Conservation (phyloP, 2,113 vertebrate species). For the Mustela nigripes region DNA sequence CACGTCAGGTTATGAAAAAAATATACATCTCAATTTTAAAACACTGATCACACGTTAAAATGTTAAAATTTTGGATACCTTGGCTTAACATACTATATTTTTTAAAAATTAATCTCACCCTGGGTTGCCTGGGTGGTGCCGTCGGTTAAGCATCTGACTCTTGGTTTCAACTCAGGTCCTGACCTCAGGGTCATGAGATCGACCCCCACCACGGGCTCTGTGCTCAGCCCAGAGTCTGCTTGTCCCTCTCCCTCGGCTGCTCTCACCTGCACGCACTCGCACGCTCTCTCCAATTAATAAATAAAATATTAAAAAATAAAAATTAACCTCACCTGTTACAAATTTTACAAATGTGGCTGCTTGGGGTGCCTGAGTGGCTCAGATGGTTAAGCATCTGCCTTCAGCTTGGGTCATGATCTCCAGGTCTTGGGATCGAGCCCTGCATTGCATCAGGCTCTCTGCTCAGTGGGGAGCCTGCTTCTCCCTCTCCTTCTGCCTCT, state of each 20-base stretch:
- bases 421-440: background rate
- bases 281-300: background rate
- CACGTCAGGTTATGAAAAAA: background rate
- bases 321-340: background rate
- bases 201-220: background rate
- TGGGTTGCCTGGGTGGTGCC: background rate
- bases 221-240: background rate
- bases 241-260: background rate
- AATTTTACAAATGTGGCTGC: background rate
- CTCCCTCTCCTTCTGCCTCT: background rate
- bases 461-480: background rate
- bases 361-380: background rate
- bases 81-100: background rate
- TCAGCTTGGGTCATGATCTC: background rate
- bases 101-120: background rate
- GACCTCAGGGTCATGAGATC: background rate
- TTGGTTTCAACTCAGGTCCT: background rate
- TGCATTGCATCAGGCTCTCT: background rate
- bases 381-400: background rate
- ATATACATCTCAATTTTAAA: background rate
- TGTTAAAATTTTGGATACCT: background rate
- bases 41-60: background rate
- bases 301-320: background rate
- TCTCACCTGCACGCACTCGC: accelerated
- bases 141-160: background rate